Base-by-base conservation (phyloP, 2,113 vertebrate genomes). In the Percopsis transmontana region DNA sequence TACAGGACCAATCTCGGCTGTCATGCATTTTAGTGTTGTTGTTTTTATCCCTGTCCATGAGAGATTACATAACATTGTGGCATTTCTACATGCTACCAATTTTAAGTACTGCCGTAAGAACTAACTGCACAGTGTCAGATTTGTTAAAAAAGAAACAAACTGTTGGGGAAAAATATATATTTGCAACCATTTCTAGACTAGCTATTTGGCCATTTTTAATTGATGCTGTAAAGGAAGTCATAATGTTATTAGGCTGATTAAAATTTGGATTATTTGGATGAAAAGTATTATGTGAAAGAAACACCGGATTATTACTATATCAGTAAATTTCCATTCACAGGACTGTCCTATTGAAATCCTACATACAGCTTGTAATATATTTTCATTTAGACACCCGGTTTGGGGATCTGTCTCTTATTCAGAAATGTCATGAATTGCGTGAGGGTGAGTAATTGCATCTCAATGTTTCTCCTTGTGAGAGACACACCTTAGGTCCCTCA, bases 71-170 rank as follows among this genome's bases (percentile, higher is more conserved):
- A 82, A 83, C 67, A 72, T 60, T 67, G 70, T 82, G 87, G 77
- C 80, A 80, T 88, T 88, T 88, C 20, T 62, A 80, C 86, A 88
- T 78, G 62, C 52, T 84, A 62, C 58, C 14, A 15, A 70, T 70
- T 77, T 71, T 68, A 84, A 70, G 2, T 42, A 73, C 70, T 76
- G 68, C 78, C 68, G 84, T 21, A 13, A 51, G 44, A 77, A 83
- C 63, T 33, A 64, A 56, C 68, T 50, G 50, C 71, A 45, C 38
- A 16, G 68, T 54, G 58, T 71, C 15, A 67, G 56, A 71, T 55
- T 58, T 77, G 71, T n/a, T n/a, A n/a, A n/a, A 72, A 84, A 77
- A 77, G 68, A 55, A 33, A 33, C 27, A 33, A 33, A 33, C 8
- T 33, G 27, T 33, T 33, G 27, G 4, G 27, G 27, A 33, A 33